These are phyloP conservation scores for Apeira syringaria DNA, from an alignment of 2,888 invertebrate genomes.

Conservation along the genomic window DNA sequence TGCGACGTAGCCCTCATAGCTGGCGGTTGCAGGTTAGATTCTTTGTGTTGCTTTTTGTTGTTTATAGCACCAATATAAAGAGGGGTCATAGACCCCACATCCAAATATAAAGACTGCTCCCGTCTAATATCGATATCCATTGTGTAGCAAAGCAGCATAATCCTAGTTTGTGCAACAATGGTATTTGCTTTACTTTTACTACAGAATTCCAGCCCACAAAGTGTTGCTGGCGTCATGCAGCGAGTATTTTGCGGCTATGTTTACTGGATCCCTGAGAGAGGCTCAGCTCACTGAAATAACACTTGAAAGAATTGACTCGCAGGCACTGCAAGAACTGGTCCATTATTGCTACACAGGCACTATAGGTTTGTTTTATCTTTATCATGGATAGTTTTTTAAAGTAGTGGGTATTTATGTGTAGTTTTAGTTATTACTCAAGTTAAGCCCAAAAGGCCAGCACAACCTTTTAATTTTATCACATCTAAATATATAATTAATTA, in stretches of 20 bases:
- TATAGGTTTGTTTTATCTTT: slow-evolving; percentile 61
- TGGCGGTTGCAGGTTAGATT: slow-evolving; percentile 85
- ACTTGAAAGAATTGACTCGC: slow-evolving; percentile 92
- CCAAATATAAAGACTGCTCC: too few species aligned
- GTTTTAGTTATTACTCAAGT: too few species aligned
- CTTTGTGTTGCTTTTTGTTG: background rate
- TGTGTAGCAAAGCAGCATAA: too few species aligned
- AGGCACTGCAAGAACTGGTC: slow-evolving; percentile 92
- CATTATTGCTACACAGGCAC: slow-evolving; percentile 96
- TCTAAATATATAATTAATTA: too few species aligned
- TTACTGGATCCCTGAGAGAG: slow-evolving; percentile 94
- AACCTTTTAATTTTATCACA: too few species aligned
- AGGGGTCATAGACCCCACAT: slow-evolving; percentile 7
- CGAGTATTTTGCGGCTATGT: slow-evolving; percentile 98
- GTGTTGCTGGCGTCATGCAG: slow-evolving; percentile 95
- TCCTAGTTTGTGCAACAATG: too few species aligned
- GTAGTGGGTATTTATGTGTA: too few species aligned
- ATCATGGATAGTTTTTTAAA: too few species aligned
- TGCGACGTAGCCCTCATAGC: slow-evolving; percentile 95
- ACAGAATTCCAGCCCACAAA: slow-evolving; percentile 91
- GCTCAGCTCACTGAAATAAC: slow-evolving; percentile 92
- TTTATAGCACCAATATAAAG: slow-evolving; percentile 18
- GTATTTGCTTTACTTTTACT: slow-evolving; percentile 14
- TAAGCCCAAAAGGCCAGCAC: too few species aligned
- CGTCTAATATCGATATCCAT: too few species aligned